Percentiles rank a stretch among this genome's conserved stretches.
These are phyloP conservation scores for Ferrisia virgata DNA, from an alignment of 2,888 invertebrate genomes.

Conservation along the genomic window DNA sequence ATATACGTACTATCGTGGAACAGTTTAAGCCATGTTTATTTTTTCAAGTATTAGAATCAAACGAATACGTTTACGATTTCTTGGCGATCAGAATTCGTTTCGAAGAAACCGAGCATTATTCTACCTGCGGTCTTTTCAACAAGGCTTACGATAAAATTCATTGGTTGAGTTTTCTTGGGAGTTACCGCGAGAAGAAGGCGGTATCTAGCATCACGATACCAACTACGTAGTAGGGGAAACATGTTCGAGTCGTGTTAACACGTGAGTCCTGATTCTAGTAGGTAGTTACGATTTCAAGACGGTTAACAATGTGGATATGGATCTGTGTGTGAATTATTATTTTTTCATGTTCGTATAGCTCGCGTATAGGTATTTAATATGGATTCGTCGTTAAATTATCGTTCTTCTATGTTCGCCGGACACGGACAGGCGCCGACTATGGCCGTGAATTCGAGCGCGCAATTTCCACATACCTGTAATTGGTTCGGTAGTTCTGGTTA, in stretches of 20 bases:
- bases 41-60: too few species aligned
- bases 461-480: slow-evolving; percentile 11
- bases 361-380: neutral
- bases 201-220: neutral
- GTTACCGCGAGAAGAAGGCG: slow-evolving; percentile 34
- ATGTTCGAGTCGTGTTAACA: neutral
- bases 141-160: neutral
- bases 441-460: neutral
- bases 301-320: neutral
- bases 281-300: neutral
- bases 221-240: neutral
- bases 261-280: neutral
- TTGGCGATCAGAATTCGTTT: neutral
- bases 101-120: neutral
- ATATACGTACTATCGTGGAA: too few species aligned
- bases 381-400: slow-evolving; percentile 12
- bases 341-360: neutral
- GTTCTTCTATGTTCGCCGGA: slow-evolving; percentile 49
- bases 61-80: too few species aligned
- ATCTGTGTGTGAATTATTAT: neutral
- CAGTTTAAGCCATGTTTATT: too few species aligned
- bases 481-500: slow-evolving; percentile 18
- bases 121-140: neutral
- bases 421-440: neutral
- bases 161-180: slow-evolving; percentile 30